Percentiles rank a stretch among this genome's conserved stretches.
These are phyloP conservation scores for Chloropsis hardwickii DNA, from an alignment of 2,113 vertebrate species.

Conservation along the genomic window DNA sequence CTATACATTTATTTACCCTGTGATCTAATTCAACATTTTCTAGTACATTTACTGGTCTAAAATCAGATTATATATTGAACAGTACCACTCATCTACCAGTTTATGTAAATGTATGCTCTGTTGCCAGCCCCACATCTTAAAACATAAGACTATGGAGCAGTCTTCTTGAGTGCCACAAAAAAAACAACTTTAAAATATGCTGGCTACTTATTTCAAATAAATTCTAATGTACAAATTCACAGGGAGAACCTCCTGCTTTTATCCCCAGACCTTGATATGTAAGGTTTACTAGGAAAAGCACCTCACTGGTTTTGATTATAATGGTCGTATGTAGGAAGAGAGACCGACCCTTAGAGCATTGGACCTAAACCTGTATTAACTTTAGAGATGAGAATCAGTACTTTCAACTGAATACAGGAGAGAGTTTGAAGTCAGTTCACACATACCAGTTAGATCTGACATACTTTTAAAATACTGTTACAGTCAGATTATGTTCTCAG, in stretches of 20 bases:
- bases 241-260: not conserved
- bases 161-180: not conserved
- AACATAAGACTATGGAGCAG: not conserved
- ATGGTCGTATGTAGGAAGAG: not conserved
- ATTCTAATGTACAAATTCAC: not conserved
- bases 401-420: not conserved
- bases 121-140: not conserved
- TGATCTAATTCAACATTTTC: not conserved
- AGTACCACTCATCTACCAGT: not conserved
- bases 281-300: not conserved
- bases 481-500: not conserved
- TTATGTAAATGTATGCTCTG: slow-evolving; percentile 19
- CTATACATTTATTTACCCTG: not conserved
- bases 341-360: not conserved
- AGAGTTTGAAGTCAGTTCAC: not conserved
- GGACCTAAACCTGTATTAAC: not conserved
- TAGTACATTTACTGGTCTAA: not conserved
- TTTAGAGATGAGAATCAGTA: not conserved
- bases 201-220: not conserved
- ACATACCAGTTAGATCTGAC: not conserved
- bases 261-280: not conserved
- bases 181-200: not conserved
- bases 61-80: not conserved
- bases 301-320: not conserved
- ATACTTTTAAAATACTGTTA: not conserved